Conservation (phyloP, 1,140 invertebrate genomes). For the Hydropsyche tenuis region DNA sequence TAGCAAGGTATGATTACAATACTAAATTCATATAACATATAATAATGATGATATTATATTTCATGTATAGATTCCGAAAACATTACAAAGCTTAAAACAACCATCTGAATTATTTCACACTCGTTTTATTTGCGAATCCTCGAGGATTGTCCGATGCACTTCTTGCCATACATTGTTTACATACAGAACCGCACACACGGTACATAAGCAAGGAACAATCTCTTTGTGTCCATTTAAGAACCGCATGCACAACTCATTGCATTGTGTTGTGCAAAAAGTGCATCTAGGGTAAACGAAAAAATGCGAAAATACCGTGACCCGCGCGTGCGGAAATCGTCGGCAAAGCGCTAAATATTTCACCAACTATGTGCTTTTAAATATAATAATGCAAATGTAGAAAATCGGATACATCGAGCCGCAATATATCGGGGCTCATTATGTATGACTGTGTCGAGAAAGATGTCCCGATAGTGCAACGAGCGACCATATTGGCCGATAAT, state of each 20-base stretch:
- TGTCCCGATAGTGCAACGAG: slow-evolving; percentile 1
- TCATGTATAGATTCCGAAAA: too few species aligned
- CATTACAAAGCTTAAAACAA: too few species aligned
- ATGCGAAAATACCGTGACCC: too few species aligned
- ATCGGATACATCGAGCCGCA: too few species aligned
- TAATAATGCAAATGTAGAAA: too few species aligned
- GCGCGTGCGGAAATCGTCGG: not conserved
- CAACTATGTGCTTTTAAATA: too few species aligned
- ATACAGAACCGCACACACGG: slow-evolving; percentile 31
- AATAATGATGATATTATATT: too few species aligned
- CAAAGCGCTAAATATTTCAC: too few species aligned
- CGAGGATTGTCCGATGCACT: slow-evolving; percentile 10
- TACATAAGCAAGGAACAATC: slow-evolving; percentile 30
- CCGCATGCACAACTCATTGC: slow-evolving; percentile 43
- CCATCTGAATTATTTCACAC: slow-evolving; percentile 1
- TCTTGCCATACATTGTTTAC: slow-evolving; percentile 43
- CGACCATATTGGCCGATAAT: slow-evolving; percentile 25
- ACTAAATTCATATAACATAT: too few species aligned
- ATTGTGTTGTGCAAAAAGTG: slow-evolving; percentile 48
- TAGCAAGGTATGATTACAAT: too few species aligned
- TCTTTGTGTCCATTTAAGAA: slow-evolving; percentile 48
- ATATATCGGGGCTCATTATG: slow-evolving; percentile 14
- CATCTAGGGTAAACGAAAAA: slow-evolving; percentile 40
- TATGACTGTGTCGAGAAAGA: not conserved
- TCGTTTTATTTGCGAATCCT: slow-evolving; percentile 20